These are phyloP conservation scores for Coenobita brevimanus DNA, from an alignment of 1,140 invertebrate genomes.

Conservation along the genomic window DNA sequence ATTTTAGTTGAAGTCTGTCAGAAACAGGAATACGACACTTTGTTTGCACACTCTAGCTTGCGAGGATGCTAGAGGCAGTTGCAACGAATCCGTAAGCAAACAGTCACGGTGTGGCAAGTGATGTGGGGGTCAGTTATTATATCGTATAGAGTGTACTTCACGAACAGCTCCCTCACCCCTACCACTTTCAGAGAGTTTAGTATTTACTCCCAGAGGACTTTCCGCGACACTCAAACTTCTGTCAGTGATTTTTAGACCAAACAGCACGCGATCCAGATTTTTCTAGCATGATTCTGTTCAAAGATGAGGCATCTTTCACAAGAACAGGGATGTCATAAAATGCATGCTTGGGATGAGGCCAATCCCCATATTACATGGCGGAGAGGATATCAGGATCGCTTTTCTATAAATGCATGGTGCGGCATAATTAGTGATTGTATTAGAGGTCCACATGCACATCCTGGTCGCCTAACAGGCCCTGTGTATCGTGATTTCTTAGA, in stretches of 20 bases:
- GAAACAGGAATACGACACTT: background rate
- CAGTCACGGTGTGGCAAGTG: conserved; percentile 13
- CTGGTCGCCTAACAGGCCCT: no score
- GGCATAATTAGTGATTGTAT: no score
- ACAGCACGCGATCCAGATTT: conserved; percentile 27
- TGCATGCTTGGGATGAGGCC: no score
- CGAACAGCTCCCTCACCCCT: no score
- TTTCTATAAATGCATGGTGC: conserved; percentile 8
- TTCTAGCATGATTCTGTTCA: conserved; percentile 40
- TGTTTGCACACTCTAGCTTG: background rate
- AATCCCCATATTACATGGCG: conserved; percentile 15
- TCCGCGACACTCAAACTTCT: conserved; percentile 35
- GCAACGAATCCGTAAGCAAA: no score
- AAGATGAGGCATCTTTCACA: no score
- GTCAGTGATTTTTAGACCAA: conserved; percentile 31
- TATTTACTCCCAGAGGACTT: conserved; percentile 35
- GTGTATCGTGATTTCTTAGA: no score
- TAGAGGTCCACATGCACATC: no score
- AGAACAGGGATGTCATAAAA: conserved; percentile 20
- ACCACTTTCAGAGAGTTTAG: no score
- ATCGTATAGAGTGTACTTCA: conserved; percentile 16
- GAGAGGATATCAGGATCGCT: conserved; percentile 19
- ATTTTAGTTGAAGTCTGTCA: no score
- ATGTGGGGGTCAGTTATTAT: conserved; percentile 6
- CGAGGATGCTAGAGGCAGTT: background rate